Evolutionary conservation across 2,888 invertebrate genomes (phyloP).

Genomic region (Hermaeophaga mercurialis): DNA sequence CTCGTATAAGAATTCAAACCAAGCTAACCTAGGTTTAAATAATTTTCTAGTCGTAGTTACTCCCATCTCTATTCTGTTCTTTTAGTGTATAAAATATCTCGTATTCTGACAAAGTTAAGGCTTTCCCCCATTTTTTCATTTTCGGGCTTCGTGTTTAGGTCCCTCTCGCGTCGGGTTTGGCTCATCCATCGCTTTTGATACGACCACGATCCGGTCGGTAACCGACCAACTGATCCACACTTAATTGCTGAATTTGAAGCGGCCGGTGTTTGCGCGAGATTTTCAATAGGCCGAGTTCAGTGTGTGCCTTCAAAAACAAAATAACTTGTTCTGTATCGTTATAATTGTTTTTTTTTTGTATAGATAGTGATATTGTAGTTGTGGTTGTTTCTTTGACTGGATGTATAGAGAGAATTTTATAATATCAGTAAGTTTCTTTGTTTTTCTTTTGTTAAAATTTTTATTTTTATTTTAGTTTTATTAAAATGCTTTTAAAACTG

Average conservation of each 20-base stretch:
- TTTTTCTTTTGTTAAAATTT: too few relatives aligned
- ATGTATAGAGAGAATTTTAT: too few relatives aligned
- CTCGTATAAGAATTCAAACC: too few relatives aligned
- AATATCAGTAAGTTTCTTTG: too few relatives aligned
- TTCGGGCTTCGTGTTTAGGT: constrained; percentile 16
- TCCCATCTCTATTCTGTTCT: constrained; percentile 3
- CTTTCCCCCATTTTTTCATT: constrained; percentile 21
- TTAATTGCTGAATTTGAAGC: constrained; percentile 5
- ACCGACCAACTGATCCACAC: constrained; percentile 4
- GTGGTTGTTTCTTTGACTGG: background rate
- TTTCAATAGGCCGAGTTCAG: background rate
- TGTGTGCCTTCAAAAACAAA: background rate
- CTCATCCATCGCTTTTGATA: background rate
- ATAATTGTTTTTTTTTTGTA: background rate
- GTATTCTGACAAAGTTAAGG: constrained; percentile 16
- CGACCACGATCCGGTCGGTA: constrained; percentile 9
- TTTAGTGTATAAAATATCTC: background rate
- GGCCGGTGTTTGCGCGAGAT: constrained; percentile 4
- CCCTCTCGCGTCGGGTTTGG: constrained; percentile 6
- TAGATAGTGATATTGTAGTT: background rate
- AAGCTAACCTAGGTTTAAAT: too few relatives aligned
- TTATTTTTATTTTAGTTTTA: too few relatives aligned
- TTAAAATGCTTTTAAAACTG: too few relatives aligned
- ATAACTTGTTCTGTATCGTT: background rate
- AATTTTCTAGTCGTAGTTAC: too few relatives aligned